Conservation (phyloP, 2,797 vertebrate species). For the Arvicola amphibius region DNA sequence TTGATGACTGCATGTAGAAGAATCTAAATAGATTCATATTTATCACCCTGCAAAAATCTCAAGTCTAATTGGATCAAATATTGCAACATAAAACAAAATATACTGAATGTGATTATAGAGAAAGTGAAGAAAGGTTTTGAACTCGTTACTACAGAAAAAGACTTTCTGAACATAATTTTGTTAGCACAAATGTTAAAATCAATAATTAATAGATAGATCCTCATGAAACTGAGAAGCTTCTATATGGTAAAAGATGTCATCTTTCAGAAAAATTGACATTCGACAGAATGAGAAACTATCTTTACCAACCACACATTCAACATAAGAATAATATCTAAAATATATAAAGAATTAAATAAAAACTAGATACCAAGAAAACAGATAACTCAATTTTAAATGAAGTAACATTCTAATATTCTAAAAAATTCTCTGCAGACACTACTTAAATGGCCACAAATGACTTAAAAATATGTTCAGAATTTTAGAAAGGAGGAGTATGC, state of each 20-base stretch:
- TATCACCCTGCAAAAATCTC: neutral
- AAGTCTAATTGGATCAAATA: neutral
- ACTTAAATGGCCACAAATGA: neutral
- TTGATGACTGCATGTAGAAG: neutral
- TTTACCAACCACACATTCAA: neutral
- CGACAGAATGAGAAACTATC: neutral
- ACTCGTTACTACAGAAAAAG: neutral
- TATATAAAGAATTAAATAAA: neutral
- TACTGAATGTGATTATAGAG: neutral
- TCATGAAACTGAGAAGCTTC: neutral
- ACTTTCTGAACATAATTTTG: neutral
- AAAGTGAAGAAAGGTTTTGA: neutral
- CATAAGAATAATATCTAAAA: neutral
- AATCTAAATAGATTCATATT: neutral
- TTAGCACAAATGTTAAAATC: neutral
- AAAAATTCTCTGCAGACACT: neutral
- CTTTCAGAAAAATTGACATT: neutral
- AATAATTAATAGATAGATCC: neutral
- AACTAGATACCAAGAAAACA: neutral
- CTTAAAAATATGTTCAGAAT: neutral
- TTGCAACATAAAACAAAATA: neutral
- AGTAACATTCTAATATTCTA: neutral
- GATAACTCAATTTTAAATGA: neutral
- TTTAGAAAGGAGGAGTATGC: neutral
- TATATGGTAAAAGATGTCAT: neutral